phyloP scores from a whole-genome alignment of 2,888 invertebrate species.

The Imbricaverruca yamaguchii region DNA sequence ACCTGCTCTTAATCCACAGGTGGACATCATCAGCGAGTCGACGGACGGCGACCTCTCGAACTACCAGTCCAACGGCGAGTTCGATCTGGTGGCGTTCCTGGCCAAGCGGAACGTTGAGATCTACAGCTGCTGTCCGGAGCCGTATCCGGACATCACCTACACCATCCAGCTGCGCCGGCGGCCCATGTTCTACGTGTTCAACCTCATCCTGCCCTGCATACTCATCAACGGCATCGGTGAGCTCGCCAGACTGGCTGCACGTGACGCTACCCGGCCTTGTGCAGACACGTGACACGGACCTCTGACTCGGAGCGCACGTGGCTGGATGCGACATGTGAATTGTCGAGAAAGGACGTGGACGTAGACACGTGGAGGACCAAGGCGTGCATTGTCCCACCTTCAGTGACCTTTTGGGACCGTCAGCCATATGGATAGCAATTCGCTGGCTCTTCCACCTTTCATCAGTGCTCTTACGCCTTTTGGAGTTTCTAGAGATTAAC shows the following conservation, averaged over 20 bases:
- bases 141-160: constrained; percentile 77
- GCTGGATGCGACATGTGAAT: too few relatives aligned
- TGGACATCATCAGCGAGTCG: constrained; percentile 66
- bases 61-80: constrained; percentile 87
- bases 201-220: constrained; percentile 73
- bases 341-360: too few relatives aligned
- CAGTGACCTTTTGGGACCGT: too few relatives aligned
- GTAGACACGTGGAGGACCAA: too few relatives aligned
- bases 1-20: constrained; percentile 43
- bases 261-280: too few relatives aligned
- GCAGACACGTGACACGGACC: too few relatives aligned
- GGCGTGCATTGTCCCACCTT: too few relatives aligned
- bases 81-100: constrained; percentile 69
- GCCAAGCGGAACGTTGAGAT: constrained; percentile 62
- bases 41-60: constrained; percentile 77
- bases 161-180: constrained; percentile 64
- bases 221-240: constrained; percentile 76
- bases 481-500: too few relatives aligned
- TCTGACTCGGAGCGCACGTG: too few relatives aligned
- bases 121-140: constrained; percentile 73
- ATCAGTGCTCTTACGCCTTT: too few relatives aligned
- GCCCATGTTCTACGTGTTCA: constrained; percentile 79
- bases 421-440: too few relatives aligned
- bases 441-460: too few relatives aligned
- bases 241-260: constrained; percentile 13